Percentiles rank a stretch among this genome's conserved stretches.
phyloP scores from a whole-genome alignment of 2,888 invertebrate genomes.

The Drosophila infuscata region DNA sequence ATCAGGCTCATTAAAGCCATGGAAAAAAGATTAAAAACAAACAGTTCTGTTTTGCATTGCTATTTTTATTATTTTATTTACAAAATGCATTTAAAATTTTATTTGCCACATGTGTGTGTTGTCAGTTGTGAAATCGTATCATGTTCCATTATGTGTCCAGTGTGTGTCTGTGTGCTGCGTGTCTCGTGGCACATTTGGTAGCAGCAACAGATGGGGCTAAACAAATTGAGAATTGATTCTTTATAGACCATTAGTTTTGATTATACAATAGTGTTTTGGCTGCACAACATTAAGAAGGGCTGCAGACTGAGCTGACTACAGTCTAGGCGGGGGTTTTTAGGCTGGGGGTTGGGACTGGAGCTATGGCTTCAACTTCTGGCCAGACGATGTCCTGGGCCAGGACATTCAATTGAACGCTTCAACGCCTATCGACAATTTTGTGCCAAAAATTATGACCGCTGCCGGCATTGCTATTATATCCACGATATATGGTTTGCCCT shows the following conservation, averaged over 20 bases:
- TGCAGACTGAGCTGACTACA: constrained; percentile 2
- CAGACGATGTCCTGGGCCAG: constrained; percentile 38
- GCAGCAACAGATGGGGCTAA: constrained; percentile 75
- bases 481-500: constrained; percentile 67
- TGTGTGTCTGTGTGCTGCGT: constrained; percentile 41
- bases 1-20: constrained; percentile 29
- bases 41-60: not conserved
- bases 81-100: constrained; percentile 74
- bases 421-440: constrained; percentile 81
- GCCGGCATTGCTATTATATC: constrained; percentile 69
- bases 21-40: not conserved
- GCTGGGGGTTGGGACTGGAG: constrained; percentile 7
- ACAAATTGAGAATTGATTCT: constrained; percentile 83
- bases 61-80: constrained; percentile 61
- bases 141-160: constrained; percentile 6
- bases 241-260: constrained; percentile 83
- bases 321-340: constrained; percentile 10
- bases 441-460: constrained; percentile 77
- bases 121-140: constrained; percentile 34
- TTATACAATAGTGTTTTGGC: constrained; percentile 72
- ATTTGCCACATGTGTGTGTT: constrained; percentile 70
- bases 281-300: constrained; percentile 26
- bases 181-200: constrained; percentile 26
- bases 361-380: constrained; percentile 3
- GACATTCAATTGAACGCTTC: constrained; percentile 81